Base-by-base conservation (phyloP, 2,888 invertebrate genomes). In the Plemyria rubiginata region DNA sequence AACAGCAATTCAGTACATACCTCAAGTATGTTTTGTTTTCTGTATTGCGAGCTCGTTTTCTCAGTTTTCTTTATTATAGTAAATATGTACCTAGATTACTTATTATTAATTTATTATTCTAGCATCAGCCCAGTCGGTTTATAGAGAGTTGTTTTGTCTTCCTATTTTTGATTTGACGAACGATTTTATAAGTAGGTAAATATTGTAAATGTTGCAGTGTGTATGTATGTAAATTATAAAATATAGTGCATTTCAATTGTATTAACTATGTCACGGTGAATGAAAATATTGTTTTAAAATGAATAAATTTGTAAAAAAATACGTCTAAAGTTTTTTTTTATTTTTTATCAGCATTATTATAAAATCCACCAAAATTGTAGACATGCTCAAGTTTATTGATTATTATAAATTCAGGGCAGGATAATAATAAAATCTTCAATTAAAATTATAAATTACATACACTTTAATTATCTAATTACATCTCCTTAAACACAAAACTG, bases 391-490 rank as follows among this genome's bases (percentile, higher is more conserved):
- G 32, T 32, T 32, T 32, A 6, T 32, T 11, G 8, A 11, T 38
- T 2, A 38, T 11, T 3, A 38, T 38, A 38, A 32, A 38, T 38
- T 40, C n/a, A 28, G 40, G 49, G 50, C 2, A 16, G 28, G 13
- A 15, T 41, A 15, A 15, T 13, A 88, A 86, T 87, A 86, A 88
- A 88, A 88, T 80, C 66, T 78, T 56, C 22, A 62, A 56, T 60
- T 73, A 87, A 87, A 87, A 83, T 86, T 87, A 86, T 88, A 87
- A 86, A 88, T 87, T 57, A 87, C 79, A 85, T 85, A 22, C 36
- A 56, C 32, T 56, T 85, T 88, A 83, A 84, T 86, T 81, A 81
- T 73, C 8, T 78, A 40, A n/a, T 7, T 75, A 80, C 75, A 85
- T 85, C 86, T 85, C 80, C 80, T 76, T 74, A 78, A 77, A 79